These are phyloP conservation scores for Callipepla squamata DNA, from an alignment of 2,113 vertebrate genomes.

Conservation along the genomic window DNA sequence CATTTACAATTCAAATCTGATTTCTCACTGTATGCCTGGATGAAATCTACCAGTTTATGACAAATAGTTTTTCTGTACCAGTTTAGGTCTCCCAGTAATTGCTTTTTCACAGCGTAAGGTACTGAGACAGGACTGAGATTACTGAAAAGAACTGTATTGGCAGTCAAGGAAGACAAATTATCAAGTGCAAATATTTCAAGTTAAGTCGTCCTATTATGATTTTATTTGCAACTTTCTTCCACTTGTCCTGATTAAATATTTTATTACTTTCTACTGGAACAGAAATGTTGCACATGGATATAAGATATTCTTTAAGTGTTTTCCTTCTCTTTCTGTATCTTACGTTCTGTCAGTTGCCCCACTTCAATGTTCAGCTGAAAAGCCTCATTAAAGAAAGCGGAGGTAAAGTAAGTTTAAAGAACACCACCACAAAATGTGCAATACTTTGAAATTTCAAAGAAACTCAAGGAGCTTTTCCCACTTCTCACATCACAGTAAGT, in stretches of 20 bases:
- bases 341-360: not conserved
- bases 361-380: not conserved
- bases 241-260: not conserved
- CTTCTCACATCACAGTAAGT: not conserved
- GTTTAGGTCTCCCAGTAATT: not conserved
- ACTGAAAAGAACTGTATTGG: not conserved
- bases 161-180: not conserved
- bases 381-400: not conserved
- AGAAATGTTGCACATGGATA: not conserved
- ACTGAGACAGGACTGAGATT: not conserved
- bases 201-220: not conserved
- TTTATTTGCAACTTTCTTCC: not conserved
- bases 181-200: not conserved
- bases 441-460: not conserved
- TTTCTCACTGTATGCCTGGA: not conserved
- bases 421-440: not conserved
- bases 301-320: not conserved
- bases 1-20: not conserved
- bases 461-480: not conserved
- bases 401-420: not conserved
- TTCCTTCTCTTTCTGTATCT: not conserved
- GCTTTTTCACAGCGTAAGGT: not conserved
- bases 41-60: not conserved
- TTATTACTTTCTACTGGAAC: not conserved
- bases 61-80: not conserved